Evolutionary conservation across 2,797 vertebrate species (phyloP).

Genomic region (Rhinogobio ventralis): DNA sequence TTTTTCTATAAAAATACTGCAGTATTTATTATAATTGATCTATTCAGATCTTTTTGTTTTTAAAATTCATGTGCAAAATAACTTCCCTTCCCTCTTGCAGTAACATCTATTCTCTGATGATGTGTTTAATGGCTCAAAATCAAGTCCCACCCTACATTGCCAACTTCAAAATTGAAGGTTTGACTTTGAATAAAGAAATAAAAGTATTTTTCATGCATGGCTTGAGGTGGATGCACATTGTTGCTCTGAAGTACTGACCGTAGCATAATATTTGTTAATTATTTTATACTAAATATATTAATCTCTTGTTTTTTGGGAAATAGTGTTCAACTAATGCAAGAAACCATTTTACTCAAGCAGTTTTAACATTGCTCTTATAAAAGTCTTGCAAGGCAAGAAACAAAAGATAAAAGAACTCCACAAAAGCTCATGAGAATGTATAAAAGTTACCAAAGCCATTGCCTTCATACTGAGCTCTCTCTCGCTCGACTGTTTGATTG

Average conservation of each 20-base stretch:
- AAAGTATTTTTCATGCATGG: not conserved
- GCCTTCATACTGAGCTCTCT: slow-evolving; percentile 83
- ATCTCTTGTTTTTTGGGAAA: not conserved
- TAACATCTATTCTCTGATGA: too few species aligned
- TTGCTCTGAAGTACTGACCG: not conserved
- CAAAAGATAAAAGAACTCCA: not conserved
- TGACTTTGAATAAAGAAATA: not conserved
- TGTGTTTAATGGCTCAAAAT: too few species aligned
- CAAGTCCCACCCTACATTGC: not conserved
- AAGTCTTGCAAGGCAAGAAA: not conserved
- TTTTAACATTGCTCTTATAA: not conserved
- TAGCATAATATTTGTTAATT: not conserved
- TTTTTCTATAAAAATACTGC: not conserved
- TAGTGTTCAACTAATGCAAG: not conserved
- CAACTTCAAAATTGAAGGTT: not conserved
- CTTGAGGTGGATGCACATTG: not conserved
- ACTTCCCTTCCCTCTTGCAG: too few species aligned
- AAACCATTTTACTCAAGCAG: not conserved
- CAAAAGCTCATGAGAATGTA: not conserved
- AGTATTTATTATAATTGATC: not conserved
- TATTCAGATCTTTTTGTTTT: not conserved
- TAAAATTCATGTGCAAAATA: not conserved
- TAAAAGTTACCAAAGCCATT: slow-evolving; percentile 84
- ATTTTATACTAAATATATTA: not conserved
- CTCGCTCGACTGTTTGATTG: slow-evolving; percentile 89